These are phyloP conservation scores for Azorinus chamasolen DNA, from an alignment of 2,888 invertebrate genomes.

Conservation along the genomic window DNA sequence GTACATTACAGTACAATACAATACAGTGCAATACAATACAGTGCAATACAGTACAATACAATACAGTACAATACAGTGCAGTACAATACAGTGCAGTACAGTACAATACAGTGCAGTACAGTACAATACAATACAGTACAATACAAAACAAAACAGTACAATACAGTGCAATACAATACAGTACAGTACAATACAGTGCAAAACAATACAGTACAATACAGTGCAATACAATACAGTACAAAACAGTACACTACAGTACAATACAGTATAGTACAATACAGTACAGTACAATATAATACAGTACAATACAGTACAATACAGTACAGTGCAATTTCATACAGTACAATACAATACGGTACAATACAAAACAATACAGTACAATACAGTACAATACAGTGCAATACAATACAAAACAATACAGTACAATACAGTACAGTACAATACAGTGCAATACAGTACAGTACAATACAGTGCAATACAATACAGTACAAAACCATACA, in stretches of 20 bases:
- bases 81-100: not conserved
- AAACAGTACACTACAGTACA: not conserved
- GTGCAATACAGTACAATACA: too few species aligned
- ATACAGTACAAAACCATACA: constrained; percentile 1
- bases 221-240: not conserved
- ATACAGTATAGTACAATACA: not conserved
- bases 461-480: constrained; percentile 1
- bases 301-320: not conserved
- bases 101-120: not conserved
- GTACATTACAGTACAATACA: too few species aligned
- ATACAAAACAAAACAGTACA: not conserved
- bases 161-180: not conserved
- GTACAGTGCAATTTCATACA: not conserved
- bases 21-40: too few species aligned
- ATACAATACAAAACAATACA: not conserved
- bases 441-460: not conserved
- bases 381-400: not conserved
- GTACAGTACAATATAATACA: not conserved
- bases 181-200: not conserved
- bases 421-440: constrained; percentile 5
- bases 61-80: too few species aligned
- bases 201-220: not conserved
- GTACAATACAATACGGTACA: not conserved
- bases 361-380: not conserved
- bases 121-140: not conserved